Evolutionary conservation across 2,113 vertebrate genomes (phyloP).

Genomic region (Xiphorhynchus elegans): DNA sequence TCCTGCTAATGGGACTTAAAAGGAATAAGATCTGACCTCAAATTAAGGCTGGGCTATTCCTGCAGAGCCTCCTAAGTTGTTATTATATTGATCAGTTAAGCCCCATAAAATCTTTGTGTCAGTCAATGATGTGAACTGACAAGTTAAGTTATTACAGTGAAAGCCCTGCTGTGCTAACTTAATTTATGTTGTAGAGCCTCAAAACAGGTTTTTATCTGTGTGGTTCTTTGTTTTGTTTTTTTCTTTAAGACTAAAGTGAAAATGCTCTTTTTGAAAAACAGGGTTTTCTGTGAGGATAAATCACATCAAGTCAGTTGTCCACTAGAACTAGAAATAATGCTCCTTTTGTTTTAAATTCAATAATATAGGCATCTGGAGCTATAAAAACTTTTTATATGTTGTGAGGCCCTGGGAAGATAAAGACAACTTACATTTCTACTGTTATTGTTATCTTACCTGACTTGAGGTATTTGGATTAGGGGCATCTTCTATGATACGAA

Average conservation of each 20-base stretch:
- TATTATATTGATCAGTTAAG: constrained; percentile 53
- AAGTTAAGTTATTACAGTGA: constrained; percentile 53
- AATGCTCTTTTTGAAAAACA: neutral
- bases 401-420: neutral
- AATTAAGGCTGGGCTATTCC: constrained; percentile 40
- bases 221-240: neutral
- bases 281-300: neutral
- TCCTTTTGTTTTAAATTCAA: constrained; percentile 1
- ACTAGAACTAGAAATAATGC: neutral
- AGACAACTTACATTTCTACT: neutral
- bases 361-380: neutral
- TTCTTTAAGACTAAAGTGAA: neutral
- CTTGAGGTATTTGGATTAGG: neutral
- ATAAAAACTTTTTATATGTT: neutral
- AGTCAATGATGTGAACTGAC: constrained; percentile 45
- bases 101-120: constrained; percentile 24
- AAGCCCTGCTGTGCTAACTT: constrained; percentile 36
- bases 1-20: constrained; percentile 41
- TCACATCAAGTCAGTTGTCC: neutral
- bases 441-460: neutral
- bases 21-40: constrained; percentile 35
- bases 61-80: constrained; percentile 33
- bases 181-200: neutral
- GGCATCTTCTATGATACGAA: neutral
- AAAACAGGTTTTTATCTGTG: neutral